Evolutionary conservation across 2,113 vertebrate genomes (phyloP), one percentile per base, ranked within the genome.

Genomic region (Laterallus jamaicensis): DNA sequence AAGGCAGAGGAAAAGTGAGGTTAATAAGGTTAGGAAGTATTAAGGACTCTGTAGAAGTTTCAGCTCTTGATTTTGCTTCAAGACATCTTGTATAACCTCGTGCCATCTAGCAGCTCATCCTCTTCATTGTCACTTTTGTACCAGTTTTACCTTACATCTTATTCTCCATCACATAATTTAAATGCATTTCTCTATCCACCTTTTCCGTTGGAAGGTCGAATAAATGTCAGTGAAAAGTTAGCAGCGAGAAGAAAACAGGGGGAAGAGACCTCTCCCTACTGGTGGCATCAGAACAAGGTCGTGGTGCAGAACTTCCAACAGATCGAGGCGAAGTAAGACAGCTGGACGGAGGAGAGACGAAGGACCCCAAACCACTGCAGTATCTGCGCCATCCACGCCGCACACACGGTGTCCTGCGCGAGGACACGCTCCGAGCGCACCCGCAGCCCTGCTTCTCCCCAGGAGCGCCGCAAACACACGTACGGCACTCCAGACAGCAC

Each of bases 371-470:
- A 68, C 44, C 12, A 73, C 11, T 18, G 7, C 0, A 82, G 4
- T 20, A 29, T 0, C 2, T 9, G 20, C 24, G 58, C 9, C 19
- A 49, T 49, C 52, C 32, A 16, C 15, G 17, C 6, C 6, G 9
- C 21, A 59, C 1, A 56, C 2, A 0, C 1, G 35, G 9, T 35
- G 35, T 35, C 35, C 15, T 12, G 15, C 6, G 4, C 0, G 12
- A 39, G 8, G 4, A 32, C 15, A 6, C 0, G 4, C 17, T 5
- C 0, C 3, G 32, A 47, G 3, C 15, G 12, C 5, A 5, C 12
- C 8, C 1, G 1, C 13, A 16, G 25, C 44, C 26, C 40, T 20
- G 1, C 11, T 79, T 55, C 44, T 35, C 13, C 8, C 32, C 16
- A 19, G 14, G 2, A 70, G 1, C 0, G 6, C 14, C 4, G 39